A percentile compares a stretch with the other conserved stretches of the same genome.
phyloP scores from a whole-genome alignment of 2,888 invertebrate genomes.

The Biston betularia region DNA sequence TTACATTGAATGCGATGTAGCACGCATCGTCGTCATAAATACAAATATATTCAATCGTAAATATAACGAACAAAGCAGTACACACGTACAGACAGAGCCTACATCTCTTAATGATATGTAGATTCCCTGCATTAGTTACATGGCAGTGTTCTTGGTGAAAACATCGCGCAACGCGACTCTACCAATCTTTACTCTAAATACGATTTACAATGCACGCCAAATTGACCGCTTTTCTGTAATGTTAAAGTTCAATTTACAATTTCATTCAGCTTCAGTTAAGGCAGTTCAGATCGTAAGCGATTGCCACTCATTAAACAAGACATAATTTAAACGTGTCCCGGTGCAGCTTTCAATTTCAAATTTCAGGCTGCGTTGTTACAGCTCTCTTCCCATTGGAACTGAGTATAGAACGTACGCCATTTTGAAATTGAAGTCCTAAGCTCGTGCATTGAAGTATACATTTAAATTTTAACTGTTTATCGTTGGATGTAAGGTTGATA shows the following conservation, averaged over 20 bases:
- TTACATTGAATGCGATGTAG: constrained; percentile 65
- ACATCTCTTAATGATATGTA: constrained; percentile 87
- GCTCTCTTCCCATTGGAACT: constrained; percentile 52
- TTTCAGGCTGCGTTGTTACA: constrained; percentile 52
- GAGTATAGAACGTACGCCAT: constrained; percentile 54
- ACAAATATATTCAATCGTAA: constrained; percentile 73
- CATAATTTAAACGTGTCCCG: constrained; percentile 78
- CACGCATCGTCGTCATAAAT: constrained; percentile 79
- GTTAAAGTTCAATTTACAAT: constrained; percentile 43
- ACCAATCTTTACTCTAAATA: constrained; percentile 42
- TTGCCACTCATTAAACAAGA: constrained; percentile 84
- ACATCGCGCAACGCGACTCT: constrained; percentile 76
- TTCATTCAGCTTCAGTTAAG: constrained; percentile 40
- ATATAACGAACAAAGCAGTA: constrained; percentile 84
- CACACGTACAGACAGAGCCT: constrained; percentile 80
- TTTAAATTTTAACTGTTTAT: constrained; percentile 52
- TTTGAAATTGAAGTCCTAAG: constrained; percentile 50
- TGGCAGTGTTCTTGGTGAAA: constrained; percentile 84
- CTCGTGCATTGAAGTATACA: constrained; percentile 64
- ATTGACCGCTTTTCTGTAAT: constrained; percentile 26
- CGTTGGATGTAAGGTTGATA: constrained; percentile 50
- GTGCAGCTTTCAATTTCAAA: constrained; percentile 57
- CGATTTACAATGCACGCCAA: constrained; percentile 46
- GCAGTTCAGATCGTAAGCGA: constrained; percentile 49
- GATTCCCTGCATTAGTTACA: constrained; percentile 85